These are phyloP conservation scores for Mirounga angustirostris DNA, from an alignment of 2,113 vertebrate species.

Conservation along the genomic window DNA sequence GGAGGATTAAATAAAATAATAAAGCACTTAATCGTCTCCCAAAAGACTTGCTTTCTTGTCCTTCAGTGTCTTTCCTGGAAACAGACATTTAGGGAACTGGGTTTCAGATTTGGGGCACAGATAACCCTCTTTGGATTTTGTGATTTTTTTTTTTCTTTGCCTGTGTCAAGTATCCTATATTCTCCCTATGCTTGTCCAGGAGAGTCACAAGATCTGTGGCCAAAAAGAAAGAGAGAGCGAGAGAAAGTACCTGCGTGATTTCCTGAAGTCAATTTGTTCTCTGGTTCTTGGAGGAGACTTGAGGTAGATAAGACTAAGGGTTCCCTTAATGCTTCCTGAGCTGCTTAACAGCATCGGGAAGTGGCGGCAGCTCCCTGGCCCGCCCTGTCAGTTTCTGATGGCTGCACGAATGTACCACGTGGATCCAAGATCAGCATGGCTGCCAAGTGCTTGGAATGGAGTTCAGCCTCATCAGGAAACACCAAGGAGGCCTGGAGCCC, in stretches of 20 bases:
- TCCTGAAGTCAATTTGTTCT: neutral
- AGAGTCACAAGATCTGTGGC: neutral
- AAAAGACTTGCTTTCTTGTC: neutral
- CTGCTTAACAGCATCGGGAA: neutral
- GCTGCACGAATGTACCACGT: neutral
- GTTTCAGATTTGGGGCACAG: neutral
- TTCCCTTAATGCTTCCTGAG: neutral
- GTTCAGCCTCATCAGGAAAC: neutral
- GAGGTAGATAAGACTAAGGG: neutral
- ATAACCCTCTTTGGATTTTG: neutral
- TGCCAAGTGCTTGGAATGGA: neutral
- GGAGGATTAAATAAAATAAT: neutral
- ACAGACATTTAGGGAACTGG: neutral
- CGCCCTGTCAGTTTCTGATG: neutral
- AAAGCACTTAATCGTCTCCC: neutral
- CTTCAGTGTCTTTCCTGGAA: neutral
- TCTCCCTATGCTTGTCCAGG: neutral
- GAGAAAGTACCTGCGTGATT: neutral
- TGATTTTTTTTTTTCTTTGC: neutral
- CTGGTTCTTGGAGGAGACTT: neutral
- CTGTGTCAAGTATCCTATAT: neutral
- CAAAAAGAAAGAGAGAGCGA: neutral
- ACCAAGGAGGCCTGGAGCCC: neutral
- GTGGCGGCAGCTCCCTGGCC: neutral
- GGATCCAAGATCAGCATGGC: neutral